phyloP scores from a whole-genome alignment of 2,113 vertebrate species.

The Pedetes capensis region DNA sequence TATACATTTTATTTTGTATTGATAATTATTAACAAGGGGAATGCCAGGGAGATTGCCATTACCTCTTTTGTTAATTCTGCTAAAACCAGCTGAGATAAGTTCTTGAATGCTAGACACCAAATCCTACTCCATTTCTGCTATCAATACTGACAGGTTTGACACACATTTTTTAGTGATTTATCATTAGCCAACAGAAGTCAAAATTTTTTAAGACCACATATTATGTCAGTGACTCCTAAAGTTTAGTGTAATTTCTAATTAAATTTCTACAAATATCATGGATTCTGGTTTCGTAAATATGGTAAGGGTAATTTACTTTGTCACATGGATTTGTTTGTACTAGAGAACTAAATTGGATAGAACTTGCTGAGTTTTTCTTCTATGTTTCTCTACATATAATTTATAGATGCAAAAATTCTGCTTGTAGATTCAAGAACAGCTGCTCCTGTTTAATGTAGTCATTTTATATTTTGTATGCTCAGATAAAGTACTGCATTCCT shows the following conservation, averaged over 20 bases:
- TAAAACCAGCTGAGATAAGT: conserved; percentile 28
- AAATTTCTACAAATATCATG: conserved; percentile 45
- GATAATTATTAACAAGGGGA: conserved; percentile 55
- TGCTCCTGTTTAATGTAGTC: conserved; percentile 71
- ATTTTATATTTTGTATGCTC: conserved; percentile 67
- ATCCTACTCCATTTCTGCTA: conserved; percentile 43
- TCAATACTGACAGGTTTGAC: not conserved
- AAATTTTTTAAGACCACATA: not conserved
- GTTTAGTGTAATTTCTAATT: conserved; percentile 60
- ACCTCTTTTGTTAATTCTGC: conserved; percentile 23
- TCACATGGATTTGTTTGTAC: conserved; percentile 60
- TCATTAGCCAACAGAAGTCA: not conserved
- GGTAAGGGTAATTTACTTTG: conserved; percentile 53
- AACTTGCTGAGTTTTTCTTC: conserved; percentile 55
- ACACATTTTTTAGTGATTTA: not conserved
- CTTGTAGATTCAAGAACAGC: conserved; percentile 77
- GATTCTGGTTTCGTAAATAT: conserved; percentile 51
- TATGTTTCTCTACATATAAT: conserved; percentile 69
- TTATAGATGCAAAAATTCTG: conserved; percentile 74
- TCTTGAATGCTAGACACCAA: conserved; percentile 32
- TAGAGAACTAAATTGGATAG: conserved; percentile 36
- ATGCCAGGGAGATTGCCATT: conserved; percentile 15
- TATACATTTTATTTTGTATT: not conserved
- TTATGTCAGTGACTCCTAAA: not conserved
- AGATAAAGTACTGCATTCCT: conserved; percentile 63